These are phyloP conservation scores for Saturnia japonica DNA, from an alignment of 2,888 invertebrate species.

Conservation along the genomic window DNA sequence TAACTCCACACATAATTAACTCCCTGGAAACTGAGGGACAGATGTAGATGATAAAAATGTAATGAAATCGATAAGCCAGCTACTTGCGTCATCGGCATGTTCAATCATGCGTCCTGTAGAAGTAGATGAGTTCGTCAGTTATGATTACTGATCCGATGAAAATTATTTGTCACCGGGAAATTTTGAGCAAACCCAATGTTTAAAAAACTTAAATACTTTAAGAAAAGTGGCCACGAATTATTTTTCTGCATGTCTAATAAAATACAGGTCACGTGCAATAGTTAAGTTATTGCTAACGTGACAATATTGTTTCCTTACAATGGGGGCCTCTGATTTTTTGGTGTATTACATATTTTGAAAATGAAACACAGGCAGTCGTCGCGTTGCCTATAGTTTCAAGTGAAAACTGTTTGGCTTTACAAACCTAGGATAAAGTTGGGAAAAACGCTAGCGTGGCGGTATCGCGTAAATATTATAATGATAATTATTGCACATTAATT, in stretches of 20 bases:
- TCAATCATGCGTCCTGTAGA: slow-evolving; percentile 61
- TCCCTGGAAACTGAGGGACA: slow-evolving; percentile 22
- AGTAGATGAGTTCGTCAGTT: slow-evolving; percentile 39
- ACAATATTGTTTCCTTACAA: too few relatives aligned
- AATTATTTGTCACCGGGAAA: not conserved
- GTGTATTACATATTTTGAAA: not conserved
- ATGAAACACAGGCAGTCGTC: not conserved
- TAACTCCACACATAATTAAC: not conserved
- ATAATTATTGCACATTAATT: not conserved
- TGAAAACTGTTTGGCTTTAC: not conserved
- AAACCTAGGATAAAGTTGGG: not conserved
- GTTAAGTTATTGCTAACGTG: too few relatives aligned
- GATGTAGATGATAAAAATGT: slow-evolving; percentile 50
- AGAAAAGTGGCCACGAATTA: not conserved
- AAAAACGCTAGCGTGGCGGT: not conserved
- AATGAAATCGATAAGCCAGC: slow-evolving; percentile 71
- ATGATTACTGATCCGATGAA: slow-evolving; percentile 22
- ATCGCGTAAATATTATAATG: not conserved
- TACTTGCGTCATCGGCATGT: slow-evolving; percentile 66
- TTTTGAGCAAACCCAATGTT: not conserved
- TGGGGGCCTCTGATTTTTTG: not conserved
- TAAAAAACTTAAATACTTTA: not conserved
- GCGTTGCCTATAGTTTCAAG: not conserved
- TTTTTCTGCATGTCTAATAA: not conserved
- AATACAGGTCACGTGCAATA: not conserved